Evolutionary conservation across 2,113 vertebrate species (phyloP).

Genomic region (Anolis carolinensis): DNA sequence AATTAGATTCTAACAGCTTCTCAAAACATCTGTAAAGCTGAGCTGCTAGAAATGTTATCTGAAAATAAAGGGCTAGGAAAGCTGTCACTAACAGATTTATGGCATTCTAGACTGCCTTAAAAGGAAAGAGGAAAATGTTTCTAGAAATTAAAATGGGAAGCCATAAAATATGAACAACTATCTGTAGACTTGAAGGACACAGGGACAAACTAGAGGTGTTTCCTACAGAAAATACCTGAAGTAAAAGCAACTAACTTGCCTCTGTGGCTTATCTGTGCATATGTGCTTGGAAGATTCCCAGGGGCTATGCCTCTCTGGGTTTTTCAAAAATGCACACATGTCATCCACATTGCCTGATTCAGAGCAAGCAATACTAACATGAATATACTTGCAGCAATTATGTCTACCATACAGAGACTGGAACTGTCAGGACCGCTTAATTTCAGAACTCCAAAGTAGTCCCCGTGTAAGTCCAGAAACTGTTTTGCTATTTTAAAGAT

Average conservation of each 20-base stretch:
- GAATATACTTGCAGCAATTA: not conserved
- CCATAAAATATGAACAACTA: not conserved
- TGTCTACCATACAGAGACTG: not conserved
- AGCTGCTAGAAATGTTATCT: not conserved
- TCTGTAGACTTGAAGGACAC: too few species aligned
- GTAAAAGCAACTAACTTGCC: too few species aligned
- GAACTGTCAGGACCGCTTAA: not conserved
- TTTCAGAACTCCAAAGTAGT: too few species aligned
- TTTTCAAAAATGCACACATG: not conserved
- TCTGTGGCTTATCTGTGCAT: too few species aligned
- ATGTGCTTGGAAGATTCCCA: too few species aligned
- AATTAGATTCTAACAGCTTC: not conserved
- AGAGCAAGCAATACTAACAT: not conserved
- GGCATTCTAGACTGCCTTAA: not conserved
- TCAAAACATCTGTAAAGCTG: not conserved
- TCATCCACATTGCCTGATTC: not conserved
- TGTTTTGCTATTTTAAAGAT: not conserved
- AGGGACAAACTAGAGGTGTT: too few species aligned
- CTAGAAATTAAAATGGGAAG: not conserved
- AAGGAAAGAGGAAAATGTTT: not conserved
- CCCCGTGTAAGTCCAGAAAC: not conserved
- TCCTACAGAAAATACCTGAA: too few species aligned
- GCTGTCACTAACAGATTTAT: not conserved
- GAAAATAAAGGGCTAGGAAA: not conserved
- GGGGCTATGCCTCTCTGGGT: not conserved